A percentile compares a stretch with the other conserved stretches of the same genome.
Evolutionary conservation across 2,888 invertebrate genomes (phyloP).

Genomic region (Gandaritis pyraliata): DNA sequence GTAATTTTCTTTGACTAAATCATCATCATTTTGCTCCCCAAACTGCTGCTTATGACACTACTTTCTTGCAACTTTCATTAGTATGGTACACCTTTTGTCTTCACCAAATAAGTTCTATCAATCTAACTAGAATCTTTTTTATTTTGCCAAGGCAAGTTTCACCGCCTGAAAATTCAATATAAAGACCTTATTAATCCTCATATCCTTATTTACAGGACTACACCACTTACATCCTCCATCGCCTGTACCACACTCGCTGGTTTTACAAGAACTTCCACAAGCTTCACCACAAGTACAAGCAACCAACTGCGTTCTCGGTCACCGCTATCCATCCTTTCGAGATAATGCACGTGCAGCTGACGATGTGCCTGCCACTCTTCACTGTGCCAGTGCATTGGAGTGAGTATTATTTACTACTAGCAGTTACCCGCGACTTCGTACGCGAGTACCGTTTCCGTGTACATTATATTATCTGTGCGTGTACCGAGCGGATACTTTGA

Average conservation of each 20-base stretch:
- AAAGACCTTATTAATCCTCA: neutral
- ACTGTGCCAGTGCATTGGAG: conserved; percentile 87
- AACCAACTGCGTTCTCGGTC: conserved; percentile 90
- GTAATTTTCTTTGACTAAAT: conserved; percentile 43
- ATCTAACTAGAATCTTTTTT: no score
- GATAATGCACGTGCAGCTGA: conserved; percentile 86
- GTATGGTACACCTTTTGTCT: no score
- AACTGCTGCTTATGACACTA: no score
- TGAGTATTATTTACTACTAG: conserved; percentile 78
- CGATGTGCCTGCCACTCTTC: conserved; percentile 86
- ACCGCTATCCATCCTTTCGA: conserved; percentile 90
- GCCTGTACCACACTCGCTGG: conserved; percentile 87
- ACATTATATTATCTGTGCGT: no score
- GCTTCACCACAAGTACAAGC: conserved; percentile 90
- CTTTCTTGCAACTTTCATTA: no score
- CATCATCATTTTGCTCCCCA: no score
- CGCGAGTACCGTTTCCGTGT: no score
- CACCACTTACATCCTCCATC: conserved; percentile 87
- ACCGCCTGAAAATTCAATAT: no score
- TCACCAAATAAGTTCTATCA: no score
- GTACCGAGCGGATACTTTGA: no score
- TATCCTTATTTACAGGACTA: conserved; percentile 78
- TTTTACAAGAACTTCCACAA: conserved; percentile 90
- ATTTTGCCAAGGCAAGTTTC: no score
- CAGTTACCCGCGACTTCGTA: no score